These are phyloP conservation scores for Drosophila cyrtoloma DNA, from an alignment of 2,888 invertebrate species.

Conservation along the genomic window DNA sequence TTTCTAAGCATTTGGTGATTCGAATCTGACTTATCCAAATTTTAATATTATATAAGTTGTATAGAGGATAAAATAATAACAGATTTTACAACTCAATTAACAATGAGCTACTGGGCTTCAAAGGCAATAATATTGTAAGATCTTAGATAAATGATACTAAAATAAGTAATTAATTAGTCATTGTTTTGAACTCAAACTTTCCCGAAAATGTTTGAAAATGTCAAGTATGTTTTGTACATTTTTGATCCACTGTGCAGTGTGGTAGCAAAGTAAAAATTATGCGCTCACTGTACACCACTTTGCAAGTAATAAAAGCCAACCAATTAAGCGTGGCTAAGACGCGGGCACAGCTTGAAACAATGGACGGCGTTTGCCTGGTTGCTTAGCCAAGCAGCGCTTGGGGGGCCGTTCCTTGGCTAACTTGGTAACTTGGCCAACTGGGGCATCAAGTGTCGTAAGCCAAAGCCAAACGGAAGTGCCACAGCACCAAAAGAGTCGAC, in stretches of 20 bases:
- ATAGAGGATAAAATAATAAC: not conserved
- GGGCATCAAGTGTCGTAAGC: conserved; percentile 78
- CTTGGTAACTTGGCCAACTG: conserved; percentile 56
- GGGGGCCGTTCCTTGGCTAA: conserved; percentile 20
- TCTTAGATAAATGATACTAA: too few relatives aligned
- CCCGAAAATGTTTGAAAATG: not conserved
- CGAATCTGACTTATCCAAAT: not conserved
- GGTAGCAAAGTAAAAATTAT: conserved; percentile 59
- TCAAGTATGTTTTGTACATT: not conserved
- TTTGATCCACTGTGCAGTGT: conserved; percentile 26
- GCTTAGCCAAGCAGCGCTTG: conserved; percentile 14
- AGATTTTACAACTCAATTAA: not conserved
- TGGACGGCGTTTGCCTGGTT: conserved; percentile 34
- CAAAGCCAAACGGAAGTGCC: conserved; percentile 74
- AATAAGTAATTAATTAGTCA: not conserved
- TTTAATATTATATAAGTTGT: not conserved
- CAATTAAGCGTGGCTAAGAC: conserved; percentile 79
- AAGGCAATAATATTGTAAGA: not conserved
- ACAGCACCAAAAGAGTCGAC: conserved; percentile 56
- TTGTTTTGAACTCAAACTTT: not conserved
- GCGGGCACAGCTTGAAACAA: conserved; percentile 61
- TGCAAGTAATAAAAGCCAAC: conserved; percentile 81
- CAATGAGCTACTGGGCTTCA: not conserved
- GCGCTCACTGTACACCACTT: conserved; percentile 61
- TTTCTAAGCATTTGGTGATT: not conserved